Conservation (phyloP, 1,140 invertebrate species). For the Leptoteleia sp. region DNA sequence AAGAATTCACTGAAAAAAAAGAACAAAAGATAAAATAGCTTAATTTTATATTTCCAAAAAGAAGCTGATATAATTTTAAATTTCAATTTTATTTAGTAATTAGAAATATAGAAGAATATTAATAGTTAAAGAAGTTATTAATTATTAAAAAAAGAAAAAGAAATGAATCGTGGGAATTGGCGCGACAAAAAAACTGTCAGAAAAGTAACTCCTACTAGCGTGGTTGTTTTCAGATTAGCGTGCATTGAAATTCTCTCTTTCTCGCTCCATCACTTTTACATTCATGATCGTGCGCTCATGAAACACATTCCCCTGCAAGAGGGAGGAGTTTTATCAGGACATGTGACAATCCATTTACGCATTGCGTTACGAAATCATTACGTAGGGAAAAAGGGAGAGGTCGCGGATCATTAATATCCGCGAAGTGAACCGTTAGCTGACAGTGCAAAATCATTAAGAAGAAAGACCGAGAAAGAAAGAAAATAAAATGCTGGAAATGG, state of each 20-base stretch:
- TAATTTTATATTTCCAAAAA: no score
- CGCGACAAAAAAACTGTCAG: no score
- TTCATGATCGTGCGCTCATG: conserved; percentile 5
- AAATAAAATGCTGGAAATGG: no score
- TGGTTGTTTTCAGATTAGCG: conserved; percentile 28
- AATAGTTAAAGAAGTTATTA: no score
- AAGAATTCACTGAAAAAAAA: no score
- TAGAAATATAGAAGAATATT: no score
- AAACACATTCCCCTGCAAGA: conserved; percentile 42
- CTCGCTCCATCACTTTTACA: conserved; percentile 2
- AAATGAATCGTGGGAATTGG: conserved; percentile 29
- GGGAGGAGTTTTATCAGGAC: conserved; percentile 57
- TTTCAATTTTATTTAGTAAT: no score
- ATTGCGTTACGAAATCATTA: conserved; percentile 56
- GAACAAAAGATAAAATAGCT: no score
- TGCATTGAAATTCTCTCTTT: conserved; percentile 29
- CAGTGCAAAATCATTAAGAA: conserved; percentile 8
- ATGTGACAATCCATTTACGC: conserved; percentile 60
- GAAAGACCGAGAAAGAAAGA: no score
- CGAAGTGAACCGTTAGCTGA: conserved; percentile 26
- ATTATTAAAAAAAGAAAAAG: no score
- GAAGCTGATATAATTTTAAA: no score
- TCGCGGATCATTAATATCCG: conserved; percentile 43
- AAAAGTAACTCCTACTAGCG: no score
- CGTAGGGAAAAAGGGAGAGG: conserved; percentile 54